phyloP scores from a whole-genome alignment of 2,797 vertebrate genomes.

The Furcifer pardalis region DNA sequence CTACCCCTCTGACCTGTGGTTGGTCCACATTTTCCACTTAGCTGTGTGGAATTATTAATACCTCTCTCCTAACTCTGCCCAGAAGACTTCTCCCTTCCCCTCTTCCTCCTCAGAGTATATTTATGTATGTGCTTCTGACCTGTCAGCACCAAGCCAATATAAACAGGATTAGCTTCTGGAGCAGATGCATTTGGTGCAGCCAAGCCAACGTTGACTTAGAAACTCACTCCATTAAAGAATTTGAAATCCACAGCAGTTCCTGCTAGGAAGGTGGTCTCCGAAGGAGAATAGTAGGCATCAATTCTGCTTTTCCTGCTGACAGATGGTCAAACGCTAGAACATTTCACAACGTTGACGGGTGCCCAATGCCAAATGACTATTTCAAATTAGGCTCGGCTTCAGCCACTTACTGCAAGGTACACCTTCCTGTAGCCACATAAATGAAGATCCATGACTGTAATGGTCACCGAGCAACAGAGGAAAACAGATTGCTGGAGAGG shows the following conservation, averaged over 20 bases:
- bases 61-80: neutral
- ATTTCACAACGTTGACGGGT: conserved; percentile 45
- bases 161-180: conserved; percentile 53
- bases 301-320: conserved; percentile 63
- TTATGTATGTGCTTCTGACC: conserved; percentile 42
- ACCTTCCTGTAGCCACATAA: conserved; percentile 34
- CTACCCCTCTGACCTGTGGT: conserved; percentile 25
- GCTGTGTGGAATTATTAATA: neutral
- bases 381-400: conserved; percentile 45
- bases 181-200: conserved; percentile 49
- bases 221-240: conserved; percentile 60
- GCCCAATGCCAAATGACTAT: conserved; percentile 58
- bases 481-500: conserved; percentile 40
- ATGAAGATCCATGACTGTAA: conserved; percentile 11
- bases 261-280: conserved; percentile 58
- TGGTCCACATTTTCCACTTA: neutral
- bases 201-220: conserved; percentile 58
- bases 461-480: neutral
- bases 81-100: neutral
- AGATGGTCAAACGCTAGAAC: conserved; percentile 66
- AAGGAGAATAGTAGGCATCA: conserved; percentile 44
- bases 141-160: conserved; percentile 45
- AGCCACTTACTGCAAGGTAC: conserved; percentile 30
- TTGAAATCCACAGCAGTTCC: conserved; percentile 58
- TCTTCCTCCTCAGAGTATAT: neutral